Evolutionary conservation across 1,140 invertebrate species (phyloP), one percentile per base, ranked within the genome.

Genomic region (Tribolium madens): DNA sequence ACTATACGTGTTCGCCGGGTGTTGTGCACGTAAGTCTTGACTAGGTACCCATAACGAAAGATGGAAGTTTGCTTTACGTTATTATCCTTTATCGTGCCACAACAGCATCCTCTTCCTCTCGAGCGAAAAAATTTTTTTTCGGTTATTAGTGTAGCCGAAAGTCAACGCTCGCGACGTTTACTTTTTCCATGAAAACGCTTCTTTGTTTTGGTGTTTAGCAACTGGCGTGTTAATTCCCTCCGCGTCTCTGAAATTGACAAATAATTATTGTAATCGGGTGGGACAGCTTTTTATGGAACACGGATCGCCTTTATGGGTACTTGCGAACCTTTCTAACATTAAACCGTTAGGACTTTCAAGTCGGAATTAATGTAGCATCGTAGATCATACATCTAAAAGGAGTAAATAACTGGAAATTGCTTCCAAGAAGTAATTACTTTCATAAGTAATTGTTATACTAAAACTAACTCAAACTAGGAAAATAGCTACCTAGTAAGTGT

Each of bases 1-100:
- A 82, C 81, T 79, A 80, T 70, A 81, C 80, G 78, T 77, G 79
- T 81, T 81, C 78, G 80, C 78, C 75, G 73, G 70, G 60, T 71
- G 70, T 72, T 72, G 52, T 69, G 53, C 52, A 76, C 75, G 75
- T 76, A 76, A 76, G 75, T 76, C 75, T 76, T 53, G 52, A 64
- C 57, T 64, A 64, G 57, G 57, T 64, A 64, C 57, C 57, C 57
- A 64, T 64, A 64, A 64, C 57, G 57, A 64, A 26, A 57, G 52
- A 57, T 64, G 57, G 57, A 64, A 64, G 57, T 64, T 64, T 64
- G 57, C 26, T 64, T 64, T 64, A 33, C 26, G 57, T 36, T 64
- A 64, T 64, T 64, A 64, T 64, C 57, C 57, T 64, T 64, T 64
- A 64, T 64, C 57, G 13, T 64, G 21, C 1, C n/a, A 12, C 17